phyloP scores from a whole-genome alignment of 2,113 vertebrate genomes.

The Psephotus haematonotus region DNA sequence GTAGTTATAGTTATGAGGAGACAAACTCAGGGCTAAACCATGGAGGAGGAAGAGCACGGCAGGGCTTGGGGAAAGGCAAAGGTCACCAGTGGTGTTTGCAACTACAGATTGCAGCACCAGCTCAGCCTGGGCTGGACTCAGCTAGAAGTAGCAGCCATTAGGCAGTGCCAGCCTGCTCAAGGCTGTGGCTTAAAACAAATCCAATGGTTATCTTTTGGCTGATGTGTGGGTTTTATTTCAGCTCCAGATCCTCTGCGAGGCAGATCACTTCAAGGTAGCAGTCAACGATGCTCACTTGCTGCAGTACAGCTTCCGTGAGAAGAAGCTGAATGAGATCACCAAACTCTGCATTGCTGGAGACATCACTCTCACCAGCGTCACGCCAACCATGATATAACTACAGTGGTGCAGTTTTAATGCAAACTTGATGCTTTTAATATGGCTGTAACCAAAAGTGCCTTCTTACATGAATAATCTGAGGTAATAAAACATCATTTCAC shows the following conservation, averaged over 20 bases:
- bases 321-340: conserved; percentile 47
- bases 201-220: rapidly evolving
- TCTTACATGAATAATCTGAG: neutral
- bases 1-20: rapidly evolving
- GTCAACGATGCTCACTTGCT: conserved; percentile 67
- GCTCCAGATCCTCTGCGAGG: conserved; percentile 74
- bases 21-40: neutral
- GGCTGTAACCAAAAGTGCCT: neutral
- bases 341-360: conserved; percentile 63
- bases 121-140: neutral
- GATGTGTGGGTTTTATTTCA: neutral
- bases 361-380: conserved; percentile 55
- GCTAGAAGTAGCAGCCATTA: neutral
- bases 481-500: conserved; percentile 10
- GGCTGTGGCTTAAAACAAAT: rapidly evolving
- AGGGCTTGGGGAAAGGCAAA: neutral
- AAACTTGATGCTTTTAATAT: rapidly evolving
- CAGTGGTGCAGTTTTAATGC: rapidly evolving
- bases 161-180: neutral
- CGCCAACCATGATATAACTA: neutral
- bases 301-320: conserved; percentile 70
- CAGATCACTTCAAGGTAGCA: conserved; percentile 71
- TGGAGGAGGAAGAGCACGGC: rapidly evolving
- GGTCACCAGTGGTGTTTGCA: neutral
- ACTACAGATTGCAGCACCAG: neutral